Conservation (phyloP, 2,888 invertebrate species). For the Drosophila recens region DNA sequence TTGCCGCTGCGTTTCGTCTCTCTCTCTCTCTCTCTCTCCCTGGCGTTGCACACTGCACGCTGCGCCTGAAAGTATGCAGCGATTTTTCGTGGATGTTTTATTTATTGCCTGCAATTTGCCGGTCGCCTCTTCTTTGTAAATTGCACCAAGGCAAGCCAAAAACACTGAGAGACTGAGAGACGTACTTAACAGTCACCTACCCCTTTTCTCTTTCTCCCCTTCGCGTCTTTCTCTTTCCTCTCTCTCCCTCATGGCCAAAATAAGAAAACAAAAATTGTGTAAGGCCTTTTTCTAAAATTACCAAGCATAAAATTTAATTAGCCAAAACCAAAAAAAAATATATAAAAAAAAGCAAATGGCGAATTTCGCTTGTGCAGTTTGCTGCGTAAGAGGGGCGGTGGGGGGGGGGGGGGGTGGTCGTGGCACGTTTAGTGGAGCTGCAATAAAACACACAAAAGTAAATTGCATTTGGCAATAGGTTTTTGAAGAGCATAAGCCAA, state of each 20-base stretch:
- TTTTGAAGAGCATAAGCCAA: constrained; percentile 8
- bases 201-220: background rate
- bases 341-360: constrained; percentile 30
- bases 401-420: background rate
- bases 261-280: constrained; percentile 38
- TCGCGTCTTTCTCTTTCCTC: background rate
- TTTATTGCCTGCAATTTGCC: constrained; percentile 75
- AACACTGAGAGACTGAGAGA: constrained; percentile 26
- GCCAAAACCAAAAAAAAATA: constrained; percentile 70
- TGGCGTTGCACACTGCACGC: background rate
- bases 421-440: constrained; percentile 23
- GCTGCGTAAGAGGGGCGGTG: constrained; percentile 10
- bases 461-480: constrained; percentile 69
- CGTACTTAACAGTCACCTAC: constrained; percentile 39
- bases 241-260: constrained; percentile 13
- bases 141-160: constrained; percentile 39
- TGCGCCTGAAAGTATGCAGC: constrained; percentile 66
- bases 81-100: constrained; percentile 74
- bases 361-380: constrained; percentile 31
- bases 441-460: constrained; percentile 68
- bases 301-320: constrained; percentile 81
- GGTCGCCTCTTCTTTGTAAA: constrained; percentile 58
- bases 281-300: constrained; percentile 78
- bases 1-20: background rate
- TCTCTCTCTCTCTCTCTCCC: too few relatives aligned